Conservation (phyloP, 1,140 invertebrate genomes). For the Plutomurus gul region DNA sequence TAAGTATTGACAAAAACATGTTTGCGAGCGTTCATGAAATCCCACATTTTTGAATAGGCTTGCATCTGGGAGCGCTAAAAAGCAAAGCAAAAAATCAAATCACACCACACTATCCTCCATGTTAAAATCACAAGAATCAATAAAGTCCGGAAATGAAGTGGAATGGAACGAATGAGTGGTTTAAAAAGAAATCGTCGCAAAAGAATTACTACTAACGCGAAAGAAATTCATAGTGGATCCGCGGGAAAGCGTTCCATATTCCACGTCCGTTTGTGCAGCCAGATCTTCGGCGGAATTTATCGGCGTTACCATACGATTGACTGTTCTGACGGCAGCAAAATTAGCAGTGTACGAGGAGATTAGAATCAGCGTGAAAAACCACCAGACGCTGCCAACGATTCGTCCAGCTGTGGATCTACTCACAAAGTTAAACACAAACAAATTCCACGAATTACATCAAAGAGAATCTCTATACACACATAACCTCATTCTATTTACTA, state of each 20-base stretch:
- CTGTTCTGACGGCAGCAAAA: constrained; percentile 82
- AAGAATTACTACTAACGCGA: constrained; percentile 74
- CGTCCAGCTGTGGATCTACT: constrained; percentile 85
- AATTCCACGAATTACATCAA: not conserved
- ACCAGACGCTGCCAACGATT: constrained; percentile 96
- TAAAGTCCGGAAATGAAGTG: not conserved
- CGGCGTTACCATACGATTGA: constrained; percentile 90
- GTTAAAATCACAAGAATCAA: not conserved
- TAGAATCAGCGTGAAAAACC: constrained; percentile 98
- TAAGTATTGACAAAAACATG: constrained; percentile 81
- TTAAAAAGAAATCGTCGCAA: not conserved
- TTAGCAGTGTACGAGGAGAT: constrained; percentile 99
- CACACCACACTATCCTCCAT: not conserved
- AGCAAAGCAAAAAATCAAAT: constrained; percentile 31
- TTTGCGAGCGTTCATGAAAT: constrained; percentile 85
- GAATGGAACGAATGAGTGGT: not conserved
- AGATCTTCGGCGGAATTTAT: constrained; percentile 94
- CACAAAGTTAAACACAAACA: constrained; percentile 43
- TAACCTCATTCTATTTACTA: not conserved
- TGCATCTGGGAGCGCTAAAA: constrained; percentile 78
- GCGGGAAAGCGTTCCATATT: constrained; percentile 79
- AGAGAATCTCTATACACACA: not conserved
- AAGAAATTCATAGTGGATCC: constrained; percentile 94
- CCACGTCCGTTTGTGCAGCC: constrained; percentile 90
- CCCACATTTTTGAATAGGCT: constrained; percentile 93